Evolutionary conservation across 2,797 vertebrate species (phyloP).

Genomic region (Coluber constrictor): DNA sequence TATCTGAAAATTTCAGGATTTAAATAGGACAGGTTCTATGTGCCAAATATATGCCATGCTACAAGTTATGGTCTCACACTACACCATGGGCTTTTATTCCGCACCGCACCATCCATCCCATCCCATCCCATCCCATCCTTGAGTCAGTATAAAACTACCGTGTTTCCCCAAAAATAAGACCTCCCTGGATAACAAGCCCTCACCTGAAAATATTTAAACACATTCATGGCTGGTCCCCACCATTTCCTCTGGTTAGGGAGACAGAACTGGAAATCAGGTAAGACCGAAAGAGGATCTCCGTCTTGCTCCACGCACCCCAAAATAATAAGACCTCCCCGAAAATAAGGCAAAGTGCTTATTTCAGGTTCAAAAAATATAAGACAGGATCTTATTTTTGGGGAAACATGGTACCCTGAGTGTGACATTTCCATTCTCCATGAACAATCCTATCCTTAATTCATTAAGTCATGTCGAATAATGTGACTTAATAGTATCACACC

Average conservation of each 20-base stretch:
- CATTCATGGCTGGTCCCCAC: too few species aligned
- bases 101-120: not conserved
- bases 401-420: not conserved
- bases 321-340: too few species aligned
- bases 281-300: too few species aligned
- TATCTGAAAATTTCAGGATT: not conserved
- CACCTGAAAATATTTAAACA: too few species aligned
- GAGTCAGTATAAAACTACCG: not conserved
- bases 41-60: not conserved
- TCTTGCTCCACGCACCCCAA: too few species aligned
- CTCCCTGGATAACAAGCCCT: too few species aligned
- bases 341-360: too few species aligned
- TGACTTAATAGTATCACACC: not conserved
- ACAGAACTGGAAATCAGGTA: too few species aligned
- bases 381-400: too few species aligned
- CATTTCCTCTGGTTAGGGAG: too few species aligned
- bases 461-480: not conserved
- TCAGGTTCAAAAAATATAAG: too few species aligned
- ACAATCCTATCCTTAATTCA: not conserved
- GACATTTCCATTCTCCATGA: not conserved
- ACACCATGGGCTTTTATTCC: not conserved
- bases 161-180: too few species aligned
- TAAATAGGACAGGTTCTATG: not conserved
- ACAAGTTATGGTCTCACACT: not conserved
- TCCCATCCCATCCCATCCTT: not conserved